phyloP scores from a whole-genome alignment of 2,797 vertebrate species.

The Picus viridis region DNA sequence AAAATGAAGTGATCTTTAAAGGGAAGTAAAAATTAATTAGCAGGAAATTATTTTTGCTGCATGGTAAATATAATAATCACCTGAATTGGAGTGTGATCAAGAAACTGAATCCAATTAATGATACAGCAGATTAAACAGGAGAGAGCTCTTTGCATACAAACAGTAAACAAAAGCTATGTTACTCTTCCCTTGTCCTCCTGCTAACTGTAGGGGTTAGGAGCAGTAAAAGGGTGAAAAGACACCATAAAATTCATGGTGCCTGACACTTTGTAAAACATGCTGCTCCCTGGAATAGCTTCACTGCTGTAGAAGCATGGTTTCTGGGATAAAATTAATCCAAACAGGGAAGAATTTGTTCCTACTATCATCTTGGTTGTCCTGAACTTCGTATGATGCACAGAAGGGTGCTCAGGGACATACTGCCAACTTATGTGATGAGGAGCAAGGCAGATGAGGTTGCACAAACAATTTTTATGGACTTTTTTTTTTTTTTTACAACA shows the following conservation, averaged over 20 bases:
- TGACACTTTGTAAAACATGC: not conserved
- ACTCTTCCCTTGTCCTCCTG: not conserved
- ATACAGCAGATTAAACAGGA: not conserved
- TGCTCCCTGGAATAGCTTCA: not conserved
- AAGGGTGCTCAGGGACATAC: too few relatives aligned
- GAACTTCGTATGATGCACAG: fast-evolving
- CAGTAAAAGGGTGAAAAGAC: not conserved
- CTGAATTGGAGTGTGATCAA: not conserved
- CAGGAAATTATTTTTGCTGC: not conserved
- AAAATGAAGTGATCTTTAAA: not conserved
- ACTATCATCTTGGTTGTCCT: not conserved
- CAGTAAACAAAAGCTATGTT: not conserved
- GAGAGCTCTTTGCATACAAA: not conserved
- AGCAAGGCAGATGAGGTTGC: not conserved
- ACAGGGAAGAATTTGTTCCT: not conserved
- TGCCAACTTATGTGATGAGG: too few relatives aligned
- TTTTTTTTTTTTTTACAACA: not conserved
- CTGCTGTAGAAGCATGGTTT: not conserved
- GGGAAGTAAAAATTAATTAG: constrained; percentile 12
- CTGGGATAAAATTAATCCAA: not conserved
- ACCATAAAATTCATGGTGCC: too few relatives aligned
- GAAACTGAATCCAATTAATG: not conserved
- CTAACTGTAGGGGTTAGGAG: not conserved
- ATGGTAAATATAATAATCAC: not conserved
- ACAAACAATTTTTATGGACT: not conserved